Base-by-base conservation (phyloP, 2,797 vertebrate species). In the Yasuhikotakia modesta region DNA sequence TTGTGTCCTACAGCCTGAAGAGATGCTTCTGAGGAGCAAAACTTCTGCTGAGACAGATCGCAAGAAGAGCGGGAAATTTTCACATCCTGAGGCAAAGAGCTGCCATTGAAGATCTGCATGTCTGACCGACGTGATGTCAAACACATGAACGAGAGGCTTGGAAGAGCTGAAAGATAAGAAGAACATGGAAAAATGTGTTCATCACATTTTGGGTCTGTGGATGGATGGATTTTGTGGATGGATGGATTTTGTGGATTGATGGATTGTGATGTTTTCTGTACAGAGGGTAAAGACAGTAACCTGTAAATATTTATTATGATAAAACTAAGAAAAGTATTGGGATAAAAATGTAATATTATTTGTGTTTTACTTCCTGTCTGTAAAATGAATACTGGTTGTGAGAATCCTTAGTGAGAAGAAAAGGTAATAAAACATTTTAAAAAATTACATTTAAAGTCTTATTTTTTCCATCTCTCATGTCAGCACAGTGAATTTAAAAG, bases 21-120 rank as follows among this genome's bases (percentile, higher is more conserved):
- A 94, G 6, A 30, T 80, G 1, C 75, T 85, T 2, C 73, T 73
- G 11, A 93, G 92, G 87, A 92, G 39, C 82, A 89, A 76, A 90
- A 92, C 1, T 73, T 72, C 35, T 83, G 73, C 46, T 91, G 85
- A 8, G 35, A 39, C 6, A 39, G 35, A 39, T 39, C 35, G 61
- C 79, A 86, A 12, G 76, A 66, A 70, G 90, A 92, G 81, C 82
- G 70, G 90, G 84, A 74, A 87, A 61, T 0, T 52, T 82, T 53
- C 52, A 69, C 13, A 0, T 0, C 84, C 8, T n/a, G 69, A 19
- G 14, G 0, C 3, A 86, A 79, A 50, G 90, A 93, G 67, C 81
- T 27, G 0, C 83, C 78, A 5, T 81, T 83, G 0, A 94, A 92
- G 86, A 84, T 46, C 80, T 57, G 76, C 65, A 64, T 52, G 70